Conservation (phyloP, 2,888 invertebrate genomes). For the Metopia argyrocephala region DNA sequence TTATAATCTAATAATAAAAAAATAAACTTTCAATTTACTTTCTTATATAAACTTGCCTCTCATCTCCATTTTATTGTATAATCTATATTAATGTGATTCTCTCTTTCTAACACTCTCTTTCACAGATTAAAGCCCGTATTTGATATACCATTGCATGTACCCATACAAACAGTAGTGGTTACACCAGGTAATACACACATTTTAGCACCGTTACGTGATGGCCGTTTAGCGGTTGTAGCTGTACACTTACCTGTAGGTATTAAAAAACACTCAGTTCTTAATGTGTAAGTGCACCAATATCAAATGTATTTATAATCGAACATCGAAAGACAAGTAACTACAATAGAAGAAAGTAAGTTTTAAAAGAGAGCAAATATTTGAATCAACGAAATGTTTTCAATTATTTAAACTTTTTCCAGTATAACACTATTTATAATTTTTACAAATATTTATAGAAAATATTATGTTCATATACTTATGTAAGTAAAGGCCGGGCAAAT, state of each 20-base stretch:
- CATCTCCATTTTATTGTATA: neutral
- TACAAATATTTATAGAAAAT: too few species aligned
- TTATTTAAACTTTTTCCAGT: neutral
- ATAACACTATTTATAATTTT: neutral
- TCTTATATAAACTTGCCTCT: too few species aligned
- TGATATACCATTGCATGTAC: slow-evolving; percentile 80
- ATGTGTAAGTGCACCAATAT: slow-evolving; percentile 69
- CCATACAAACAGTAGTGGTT: slow-evolving; percentile 79
- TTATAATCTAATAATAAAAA: too few species aligned
- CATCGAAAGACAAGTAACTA: too few species aligned
- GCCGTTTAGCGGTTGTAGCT: slow-evolving; percentile 80
- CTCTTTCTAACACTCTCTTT: neutral
- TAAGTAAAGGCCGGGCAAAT: too few species aligned
- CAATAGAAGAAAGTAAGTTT: too few species aligned
- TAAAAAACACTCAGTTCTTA: slow-evolving; percentile 78
- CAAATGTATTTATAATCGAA: neutral
- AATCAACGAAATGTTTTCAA: neutral
- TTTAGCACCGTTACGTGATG: slow-evolving; percentile 81
- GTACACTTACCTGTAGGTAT: slow-evolving; percentile 76
- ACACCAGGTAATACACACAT: slow-evolving; percentile 81
- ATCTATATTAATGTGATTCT: neutral
- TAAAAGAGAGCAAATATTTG: too few species aligned
- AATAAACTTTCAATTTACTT: too few species aligned
- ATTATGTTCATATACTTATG: too few species aligned
- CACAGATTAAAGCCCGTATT: slow-evolving; percentile 79